Percentiles rank a stretch among this genome's conserved stretches.
These are phyloP conservation scores for Eulemur mongoz DNA, from an alignment of 2,797 vertebrate genomes.

Conservation along the genomic window DNA sequence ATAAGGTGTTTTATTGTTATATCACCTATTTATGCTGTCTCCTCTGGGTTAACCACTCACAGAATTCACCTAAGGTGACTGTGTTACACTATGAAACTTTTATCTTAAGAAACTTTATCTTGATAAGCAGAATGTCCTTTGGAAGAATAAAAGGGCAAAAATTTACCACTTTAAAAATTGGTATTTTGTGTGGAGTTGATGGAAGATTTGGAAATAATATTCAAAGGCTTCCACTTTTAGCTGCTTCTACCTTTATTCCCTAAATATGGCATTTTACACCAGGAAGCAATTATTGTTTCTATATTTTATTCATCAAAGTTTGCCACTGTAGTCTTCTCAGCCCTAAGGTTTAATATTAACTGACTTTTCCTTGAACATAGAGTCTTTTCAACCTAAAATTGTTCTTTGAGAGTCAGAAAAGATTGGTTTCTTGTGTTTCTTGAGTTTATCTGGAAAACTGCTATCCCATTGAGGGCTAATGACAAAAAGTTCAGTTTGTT, in stretches of 20 bases:
- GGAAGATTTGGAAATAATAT: conserved; percentile 15
- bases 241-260: background rate
- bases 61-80: background rate
- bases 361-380: conserved; percentile 8
- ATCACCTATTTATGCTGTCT: background rate
- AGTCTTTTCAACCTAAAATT: conserved; percentile 52
- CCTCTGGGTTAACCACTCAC: background rate
- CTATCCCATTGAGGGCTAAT: conserved; percentile 24
- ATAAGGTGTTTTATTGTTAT: background rate
- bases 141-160: conserved; percentile 18
- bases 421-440: background rate
- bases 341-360: conserved; percentile 30
- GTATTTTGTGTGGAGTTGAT: background rate
- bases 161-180: background rate
- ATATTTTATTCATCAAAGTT: background rate
- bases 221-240: background rate
- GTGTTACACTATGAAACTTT: background rate
- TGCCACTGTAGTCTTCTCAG: background rate
- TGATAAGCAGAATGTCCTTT: background rate
- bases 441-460: conserved; percentile 51
- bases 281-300: conserved; percentile 36
- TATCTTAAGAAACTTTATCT: background rate
- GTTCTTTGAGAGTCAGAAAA: conserved; percentile 48
- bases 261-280: background rate
- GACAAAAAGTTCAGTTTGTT: conserved; percentile 43